Percentiles rank a stretch among this genome's conserved stretches.
Conservation (phyloP, 2,113 vertebrate genomes). For the Prolemur simus region DNA sequence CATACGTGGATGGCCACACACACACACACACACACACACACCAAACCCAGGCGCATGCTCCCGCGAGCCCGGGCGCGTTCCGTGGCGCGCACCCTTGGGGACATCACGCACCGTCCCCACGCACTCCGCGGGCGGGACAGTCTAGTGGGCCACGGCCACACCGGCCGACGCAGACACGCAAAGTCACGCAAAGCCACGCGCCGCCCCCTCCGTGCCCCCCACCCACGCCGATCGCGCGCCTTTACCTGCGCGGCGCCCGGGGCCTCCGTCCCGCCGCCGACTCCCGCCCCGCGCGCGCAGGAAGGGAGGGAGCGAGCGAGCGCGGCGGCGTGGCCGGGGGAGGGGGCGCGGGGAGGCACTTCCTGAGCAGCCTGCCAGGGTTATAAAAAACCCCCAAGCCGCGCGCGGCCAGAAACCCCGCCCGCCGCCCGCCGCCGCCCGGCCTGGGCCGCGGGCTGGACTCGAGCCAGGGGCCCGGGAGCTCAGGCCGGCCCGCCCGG, state of each 20-base stretch:
- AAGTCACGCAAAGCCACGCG: neutral
- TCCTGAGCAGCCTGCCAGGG: slow-evolving; percentile 78
- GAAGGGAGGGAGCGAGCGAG: slow-evolving; percentile 79
- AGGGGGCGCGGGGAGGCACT: slow-evolving; percentile 78
- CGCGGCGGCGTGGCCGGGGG: slow-evolving; percentile 79
- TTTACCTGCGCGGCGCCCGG: slow-evolving; percentile 57
- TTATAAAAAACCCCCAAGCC: slow-evolving; percentile 69
- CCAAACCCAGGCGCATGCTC: neutral
- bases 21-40: neutral
- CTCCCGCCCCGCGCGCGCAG: slow-evolving; percentile 71
- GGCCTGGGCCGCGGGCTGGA: slow-evolving; percentile 59
- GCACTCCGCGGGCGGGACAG: neutral
- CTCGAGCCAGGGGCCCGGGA: slow-evolving; percentile 55
- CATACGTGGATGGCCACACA: neutral
- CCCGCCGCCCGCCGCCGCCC: slow-evolving; percentile 62
- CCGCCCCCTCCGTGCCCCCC: neutral
- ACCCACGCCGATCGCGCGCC: neutral
- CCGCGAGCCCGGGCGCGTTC: neutral
- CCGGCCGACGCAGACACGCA: neutral
- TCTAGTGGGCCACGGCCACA: neutral
- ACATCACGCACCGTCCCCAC: neutral
- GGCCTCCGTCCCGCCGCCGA: slow-evolving; percentile 50
- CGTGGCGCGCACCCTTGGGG: neutral
- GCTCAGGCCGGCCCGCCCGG: slow-evolving; percentile 19
- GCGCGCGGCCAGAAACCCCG: slow-evolving; percentile 78